Conservation (phyloP, 2,797 vertebrate genomes). For the Brachyalestes nurse region DNA sequence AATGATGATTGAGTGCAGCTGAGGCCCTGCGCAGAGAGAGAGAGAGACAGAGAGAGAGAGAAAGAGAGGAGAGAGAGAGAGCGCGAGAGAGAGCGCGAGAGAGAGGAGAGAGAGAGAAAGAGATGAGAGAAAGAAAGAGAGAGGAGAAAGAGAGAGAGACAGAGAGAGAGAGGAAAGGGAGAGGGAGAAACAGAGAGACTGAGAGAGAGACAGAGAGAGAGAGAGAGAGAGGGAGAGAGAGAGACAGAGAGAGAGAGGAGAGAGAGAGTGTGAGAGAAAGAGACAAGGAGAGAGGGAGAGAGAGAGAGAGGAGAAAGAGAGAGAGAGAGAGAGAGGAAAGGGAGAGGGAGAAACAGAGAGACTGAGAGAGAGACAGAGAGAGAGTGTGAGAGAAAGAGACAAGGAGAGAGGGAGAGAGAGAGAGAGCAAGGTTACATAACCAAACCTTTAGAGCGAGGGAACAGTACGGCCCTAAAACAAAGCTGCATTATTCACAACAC, state of each 20-base stretch:
- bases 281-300: too few species aligned
- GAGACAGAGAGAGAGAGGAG: neutral
- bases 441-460: conserved; percentile 35
- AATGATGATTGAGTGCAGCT: conserved; percentile 10
- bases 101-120: too few species aligned
- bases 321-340: too few species aligned
- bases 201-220: neutral
- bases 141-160: too few species aligned
- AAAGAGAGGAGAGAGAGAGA: neutral
- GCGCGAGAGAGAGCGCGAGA: too few species aligned
- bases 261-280: too few species aligned
- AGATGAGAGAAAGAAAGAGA: too few species aligned
- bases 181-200: neutral
- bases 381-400: too few species aligned
- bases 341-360: neutral
- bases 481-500: conserved; percentile 45
- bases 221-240: neutral
- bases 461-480: conserved; percentile 48
- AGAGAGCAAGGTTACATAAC: conserved; percentile 44
- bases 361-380: neutral
- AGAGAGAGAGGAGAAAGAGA: neutral
- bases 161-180: too few species aligned
- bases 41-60: neutral
- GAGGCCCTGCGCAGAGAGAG: neutral
- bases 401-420: neutral